Percentiles rank a stretch among this genome's conserved stretches.
Conservation (phyloP, 2,113 vertebrate species). For the Cranoglanis bouderius region DNA sequence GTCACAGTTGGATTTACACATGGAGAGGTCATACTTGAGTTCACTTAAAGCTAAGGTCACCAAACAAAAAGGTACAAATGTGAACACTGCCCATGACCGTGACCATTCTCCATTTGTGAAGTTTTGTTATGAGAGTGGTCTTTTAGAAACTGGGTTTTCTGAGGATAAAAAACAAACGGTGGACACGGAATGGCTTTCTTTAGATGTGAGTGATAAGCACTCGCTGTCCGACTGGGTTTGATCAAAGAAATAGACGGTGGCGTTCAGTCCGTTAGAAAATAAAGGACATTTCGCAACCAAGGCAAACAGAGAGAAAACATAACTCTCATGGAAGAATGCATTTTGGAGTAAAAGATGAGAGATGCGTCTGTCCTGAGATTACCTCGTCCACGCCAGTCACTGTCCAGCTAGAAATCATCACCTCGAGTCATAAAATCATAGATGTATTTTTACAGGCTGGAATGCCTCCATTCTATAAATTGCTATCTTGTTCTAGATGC, state of each 20-base stretch:
- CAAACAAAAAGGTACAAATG: background rate
- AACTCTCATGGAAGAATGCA: constrained; percentile 6
- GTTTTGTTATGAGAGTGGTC: background rate
- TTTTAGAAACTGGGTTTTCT: constrained; percentile 51
- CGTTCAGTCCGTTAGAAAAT: background rate
- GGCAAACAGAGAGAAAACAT: constrained; percentile 24
- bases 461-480: constrained; percentile 5
- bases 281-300: constrained; percentile 1
- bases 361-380: constrained; percentile 8
- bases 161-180: constrained; percentile 21
- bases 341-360: constrained; percentile 12
- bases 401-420: constrained; percentile 35
- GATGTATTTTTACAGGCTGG: constrained; percentile 24
- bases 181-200: constrained; percentile 2
- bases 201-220: background rate
- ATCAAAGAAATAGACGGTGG: constrained; percentile 7
- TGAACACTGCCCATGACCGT: background rate
- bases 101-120: background rate
- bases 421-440: constrained; percentile 15
- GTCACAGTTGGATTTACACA: background rate
- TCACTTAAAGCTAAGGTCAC: background rate
- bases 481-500: constrained; percentile 36
- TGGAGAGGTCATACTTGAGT: background rate
- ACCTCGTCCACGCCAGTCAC: constrained; percentile 24
- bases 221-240: background rate